Evolutionary conservation across 2,113 vertebrate species (phyloP).

Genomic region (Dolichotis patagonum): DNA sequence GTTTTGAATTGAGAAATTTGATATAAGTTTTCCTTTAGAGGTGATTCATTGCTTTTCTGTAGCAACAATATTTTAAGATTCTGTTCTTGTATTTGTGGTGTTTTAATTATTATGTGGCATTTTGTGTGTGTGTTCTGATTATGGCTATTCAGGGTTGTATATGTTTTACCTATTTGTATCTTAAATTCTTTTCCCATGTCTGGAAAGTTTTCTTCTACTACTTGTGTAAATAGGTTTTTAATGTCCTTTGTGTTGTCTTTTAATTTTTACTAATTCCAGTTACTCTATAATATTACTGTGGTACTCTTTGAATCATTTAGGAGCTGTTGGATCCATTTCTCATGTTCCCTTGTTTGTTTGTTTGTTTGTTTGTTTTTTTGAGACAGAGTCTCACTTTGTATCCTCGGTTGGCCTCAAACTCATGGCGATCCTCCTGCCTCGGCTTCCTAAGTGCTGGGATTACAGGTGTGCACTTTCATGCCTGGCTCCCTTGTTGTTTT

Average conservation of each 20-base stretch:
- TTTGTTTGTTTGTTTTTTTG: too few species aligned
- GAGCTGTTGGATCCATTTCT: background rate
- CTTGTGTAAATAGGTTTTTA: background rate
- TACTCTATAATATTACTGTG: background rate
- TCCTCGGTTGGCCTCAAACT: background rate
- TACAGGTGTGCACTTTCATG: background rate
- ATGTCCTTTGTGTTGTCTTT: background rate
- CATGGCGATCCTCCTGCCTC: background rate
- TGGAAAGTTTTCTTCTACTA: background rate
- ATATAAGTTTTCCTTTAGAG: background rate
- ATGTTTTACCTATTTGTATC: background rate
- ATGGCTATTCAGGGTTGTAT: background rate
- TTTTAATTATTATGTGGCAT: background rate
- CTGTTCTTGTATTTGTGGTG: background rate
- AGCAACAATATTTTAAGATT: background rate
- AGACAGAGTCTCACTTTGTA: background rate
- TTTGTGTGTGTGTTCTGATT: background rate
- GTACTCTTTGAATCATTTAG: background rate
- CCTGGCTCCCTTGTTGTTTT: background rate
- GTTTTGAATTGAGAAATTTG: background rate
- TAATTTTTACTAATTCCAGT: background rate
- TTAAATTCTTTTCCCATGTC: background rate
- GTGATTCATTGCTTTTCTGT: background rate
- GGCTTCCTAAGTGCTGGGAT: background rate
- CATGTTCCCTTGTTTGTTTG: background rate